Conservation (phyloP, 2,888 invertebrate genomes). For the Ormyrus thymus region DNA sequence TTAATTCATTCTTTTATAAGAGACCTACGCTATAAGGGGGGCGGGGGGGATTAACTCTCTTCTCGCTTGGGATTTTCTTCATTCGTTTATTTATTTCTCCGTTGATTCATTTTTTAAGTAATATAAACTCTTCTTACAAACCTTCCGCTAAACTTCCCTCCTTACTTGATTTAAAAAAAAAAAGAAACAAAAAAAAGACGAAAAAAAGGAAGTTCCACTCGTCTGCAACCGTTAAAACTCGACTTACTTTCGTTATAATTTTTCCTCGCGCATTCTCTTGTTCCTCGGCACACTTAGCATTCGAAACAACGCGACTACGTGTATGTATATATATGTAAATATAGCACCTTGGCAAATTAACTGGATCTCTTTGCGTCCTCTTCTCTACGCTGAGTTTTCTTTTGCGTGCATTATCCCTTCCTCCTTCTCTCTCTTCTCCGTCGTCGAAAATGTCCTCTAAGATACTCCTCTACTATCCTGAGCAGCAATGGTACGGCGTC, state of each 20-base stretch:
- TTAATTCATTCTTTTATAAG: not conserved
- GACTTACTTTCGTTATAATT: constrained; percentile 28
- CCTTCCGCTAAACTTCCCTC: constrained; percentile 28
- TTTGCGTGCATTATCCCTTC: not conserved
- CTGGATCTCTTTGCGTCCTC: not conserved
- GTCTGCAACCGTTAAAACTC: constrained; percentile 30
- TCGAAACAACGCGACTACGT: constrained; percentile 28
- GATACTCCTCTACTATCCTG: constrained; percentile 55
- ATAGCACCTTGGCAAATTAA: constrained; percentile 34
- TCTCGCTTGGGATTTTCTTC: no score
- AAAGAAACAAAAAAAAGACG: constrained; percentile 1
- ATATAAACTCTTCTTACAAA: constrained; percentile 48
- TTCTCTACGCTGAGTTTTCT: not conserved
- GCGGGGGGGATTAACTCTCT: no score
- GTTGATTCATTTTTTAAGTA: constrained; percentile 14
- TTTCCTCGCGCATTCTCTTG: constrained; percentile 8
- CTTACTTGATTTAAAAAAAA: not conserved
- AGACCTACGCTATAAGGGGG: constrained; percentile 10
- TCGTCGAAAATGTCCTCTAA: constrained; percentile 22
- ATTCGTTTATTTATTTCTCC: not conserved
- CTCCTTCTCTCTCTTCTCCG: not conserved
- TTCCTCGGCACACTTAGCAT: constrained; percentile 7
- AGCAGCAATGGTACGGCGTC: constrained; percentile 34
- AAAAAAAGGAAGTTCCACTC: not conserved
- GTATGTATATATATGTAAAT: no score